Percentiles rank a stretch among this genome's conserved stretches.
These are phyloP conservation scores for Apodemia mormo DNA, from an alignment of 2,888 invertebrate species.

Conservation along the genomic window DNA sequence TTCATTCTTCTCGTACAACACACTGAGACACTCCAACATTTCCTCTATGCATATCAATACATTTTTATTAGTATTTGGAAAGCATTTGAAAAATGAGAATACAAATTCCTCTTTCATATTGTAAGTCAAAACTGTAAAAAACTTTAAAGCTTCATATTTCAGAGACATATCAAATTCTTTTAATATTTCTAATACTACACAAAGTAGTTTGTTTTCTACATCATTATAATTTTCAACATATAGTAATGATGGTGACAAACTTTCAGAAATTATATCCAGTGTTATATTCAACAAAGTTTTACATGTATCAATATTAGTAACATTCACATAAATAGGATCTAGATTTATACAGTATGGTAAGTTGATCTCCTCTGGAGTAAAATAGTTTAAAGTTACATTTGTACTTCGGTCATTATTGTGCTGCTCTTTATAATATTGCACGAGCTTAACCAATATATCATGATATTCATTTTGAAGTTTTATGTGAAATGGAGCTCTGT, in stretches of 20 bases:
- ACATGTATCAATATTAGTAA: constrained; percentile 58
- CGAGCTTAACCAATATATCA: constrained; percentile 61
- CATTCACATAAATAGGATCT: constrained; percentile 62
- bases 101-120: constrained; percentile 55
- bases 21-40: constrained; percentile 50
- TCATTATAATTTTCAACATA: constrained; percentile 46
- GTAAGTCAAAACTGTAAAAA: constrained; percentile 58
- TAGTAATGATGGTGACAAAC: constrained; percentile 57
- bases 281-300: constrained; percentile 58
- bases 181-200: constrained; percentile 52
- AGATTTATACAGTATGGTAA: constrained; percentile 61
- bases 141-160: constrained; percentile 57
- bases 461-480: constrained; percentile 75
- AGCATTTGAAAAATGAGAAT: constrained; percentile 48
- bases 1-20: constrained; percentile 62
- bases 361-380: constrained; percentile 63
- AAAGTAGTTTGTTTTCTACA: constrained; percentile 46
- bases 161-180: constrained; percentile 63
- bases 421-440: constrained; percentile 63
- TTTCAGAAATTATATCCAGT: constrained; percentile 62
- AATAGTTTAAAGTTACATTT: constrained; percentile 62
- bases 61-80: constrained; percentile 49
- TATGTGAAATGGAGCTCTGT: constrained; percentile 74
- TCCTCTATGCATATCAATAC: constrained; percentile 53
- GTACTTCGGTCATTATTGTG: constrained; percentile 30